Conservation (phyloP, 2,888 invertebrate genomes). For the Sphaerophoria taeniata region DNA sequence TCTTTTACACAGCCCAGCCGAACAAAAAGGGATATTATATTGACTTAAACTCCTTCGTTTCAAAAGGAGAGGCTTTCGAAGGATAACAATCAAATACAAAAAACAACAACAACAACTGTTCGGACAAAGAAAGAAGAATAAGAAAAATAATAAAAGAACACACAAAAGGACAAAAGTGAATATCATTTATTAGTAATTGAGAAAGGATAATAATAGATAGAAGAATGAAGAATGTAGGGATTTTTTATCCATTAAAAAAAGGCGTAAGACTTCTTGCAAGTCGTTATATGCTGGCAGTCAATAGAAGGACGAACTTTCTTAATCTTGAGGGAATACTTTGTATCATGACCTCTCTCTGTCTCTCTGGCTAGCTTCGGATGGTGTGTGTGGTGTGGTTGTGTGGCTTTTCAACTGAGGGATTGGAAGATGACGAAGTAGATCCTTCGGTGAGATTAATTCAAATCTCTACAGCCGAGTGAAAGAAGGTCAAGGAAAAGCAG, state of each 20-base stretch:
- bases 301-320: slow-evolving; percentile 53
- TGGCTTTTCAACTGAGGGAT: slow-evolving; percentile 22
- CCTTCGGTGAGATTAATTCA: slow-evolving; percentile 54
- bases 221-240: slow-evolving; percentile 58
- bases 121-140: neutral
- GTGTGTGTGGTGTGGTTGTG: neutral
- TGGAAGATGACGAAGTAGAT: slow-evolving; percentile 56
- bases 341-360: slow-evolving; percentile 47
- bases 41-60: slow-evolving; percentile 36
- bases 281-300: slow-evolving; percentile 32
- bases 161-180: slow-evolving; percentile 40
- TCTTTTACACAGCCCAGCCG: too few relatives aligned
- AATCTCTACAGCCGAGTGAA: slow-evolving; percentile 56
- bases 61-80: slow-evolving; percentile 18
- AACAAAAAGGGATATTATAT: slow-evolving; percentile 36
- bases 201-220: slow-evolving; percentile 69
- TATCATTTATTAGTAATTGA: slow-evolving; percentile 72
- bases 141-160: neutral
- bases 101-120: slow-evolving; percentile 29
- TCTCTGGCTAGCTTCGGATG: too few relatives aligned
- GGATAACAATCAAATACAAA: slow-evolving; percentile 45
- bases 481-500: slow-evolving; percentile 57
- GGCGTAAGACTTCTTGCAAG: slow-evolving; percentile 54
- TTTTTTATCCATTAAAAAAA: slow-evolving; percentile 59
- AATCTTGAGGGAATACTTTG: slow-evolving; percentile 34